phyloP scores from a whole-genome alignment of 23 tunicate genomes.

The Ciona savignyi region DNA sequence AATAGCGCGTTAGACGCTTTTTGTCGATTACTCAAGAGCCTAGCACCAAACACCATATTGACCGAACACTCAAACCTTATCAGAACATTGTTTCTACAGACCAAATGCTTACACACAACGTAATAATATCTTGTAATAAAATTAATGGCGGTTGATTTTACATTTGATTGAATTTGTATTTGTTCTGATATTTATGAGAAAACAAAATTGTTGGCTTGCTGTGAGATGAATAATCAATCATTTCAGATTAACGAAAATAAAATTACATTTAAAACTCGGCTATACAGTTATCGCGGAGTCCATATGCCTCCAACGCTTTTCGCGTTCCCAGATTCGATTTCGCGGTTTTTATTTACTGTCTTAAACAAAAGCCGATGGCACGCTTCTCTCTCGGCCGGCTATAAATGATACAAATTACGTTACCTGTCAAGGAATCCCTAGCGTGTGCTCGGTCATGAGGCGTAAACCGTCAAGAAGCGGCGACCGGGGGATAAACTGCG shows the following conservation, averaged over 20 bases:
- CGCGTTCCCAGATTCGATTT: not conserved
- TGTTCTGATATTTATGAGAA: too few species aligned
- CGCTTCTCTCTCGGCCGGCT: slow-evolving; percentile 6
- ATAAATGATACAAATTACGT: slow-evolving; percentile 24
- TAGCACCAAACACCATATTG: not conserved
- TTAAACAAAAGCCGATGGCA: slow-evolving; percentile 8
- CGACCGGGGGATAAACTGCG: slow-evolving; percentile 23
- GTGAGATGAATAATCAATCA: too few species aligned
- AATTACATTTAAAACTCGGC: too few species aligned
- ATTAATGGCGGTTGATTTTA: too few species aligned
- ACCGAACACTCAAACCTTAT: too few species aligned
- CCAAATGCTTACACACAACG: too few species aligned
- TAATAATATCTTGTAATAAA: too few species aligned
- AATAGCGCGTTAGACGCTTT: not conserved
- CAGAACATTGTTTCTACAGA: too few species aligned
- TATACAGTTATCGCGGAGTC: not conserved
- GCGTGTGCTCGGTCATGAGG: slow-evolving; percentile 18
- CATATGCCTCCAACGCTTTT: not conserved
- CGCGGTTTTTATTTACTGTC: slow-evolving; percentile 29
- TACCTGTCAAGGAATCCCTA: slow-evolving; percentile 41
- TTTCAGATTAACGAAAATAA: too few species aligned
- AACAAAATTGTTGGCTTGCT: too few species aligned
- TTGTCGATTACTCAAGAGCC: not conserved
- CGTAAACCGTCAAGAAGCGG: not conserved
- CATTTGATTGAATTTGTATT: too few species aligned